Evolutionary conservation across 2,888 invertebrate species (phyloP), one percentile per base, ranked within the genome.

Genomic region (Eristalis intricaria): DNA sequence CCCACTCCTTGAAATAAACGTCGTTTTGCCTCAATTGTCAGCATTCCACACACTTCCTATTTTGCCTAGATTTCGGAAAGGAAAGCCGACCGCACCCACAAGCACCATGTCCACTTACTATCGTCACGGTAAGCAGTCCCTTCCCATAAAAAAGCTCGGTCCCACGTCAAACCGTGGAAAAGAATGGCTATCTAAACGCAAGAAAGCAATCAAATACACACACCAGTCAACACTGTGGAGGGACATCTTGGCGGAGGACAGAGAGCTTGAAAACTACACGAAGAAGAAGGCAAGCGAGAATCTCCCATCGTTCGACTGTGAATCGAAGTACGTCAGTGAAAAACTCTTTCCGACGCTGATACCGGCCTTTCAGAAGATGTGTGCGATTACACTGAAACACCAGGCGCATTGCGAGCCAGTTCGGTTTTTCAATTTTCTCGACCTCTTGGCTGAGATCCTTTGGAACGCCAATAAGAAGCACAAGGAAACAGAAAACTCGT

Each of bases 321-420:
- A 64, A 8, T 69, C 79, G 0, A 26, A 5, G 15, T 84, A 77
- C 7, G 2, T 79, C 4, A n/a, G 43, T 4, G 40, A 66, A 0
- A 19, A 75, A 0, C 50, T 84, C 1, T 75, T 26, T 26, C 74
- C 73, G 2, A 13, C n/a, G 4, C 22, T 84, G 38, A 38, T 84
- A 2, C 79, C 84, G 2, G 79, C 70, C 60, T 84, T 84, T 60
- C 64, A 79, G 60, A 64, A 35, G 8, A 26, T 84, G n/a, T 84
- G 84, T 61, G 15, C 60, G 1, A 13, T 84, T 0, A 50, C 75
- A 1, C 3, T 84, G n/a, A 50, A 29, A 1, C 50, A 60, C 11
- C 10, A 23, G 22, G 74, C 43, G 7, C 63, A 60, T 10, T 15
- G 0, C 3, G 0, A 60, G 5, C 15, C 5, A 4, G 43, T 84